These are phyloP conservation scores for Acanthopagrus latus DNA, from an alignment of 2,797 vertebrate species.

Conservation along the genomic window DNA sequence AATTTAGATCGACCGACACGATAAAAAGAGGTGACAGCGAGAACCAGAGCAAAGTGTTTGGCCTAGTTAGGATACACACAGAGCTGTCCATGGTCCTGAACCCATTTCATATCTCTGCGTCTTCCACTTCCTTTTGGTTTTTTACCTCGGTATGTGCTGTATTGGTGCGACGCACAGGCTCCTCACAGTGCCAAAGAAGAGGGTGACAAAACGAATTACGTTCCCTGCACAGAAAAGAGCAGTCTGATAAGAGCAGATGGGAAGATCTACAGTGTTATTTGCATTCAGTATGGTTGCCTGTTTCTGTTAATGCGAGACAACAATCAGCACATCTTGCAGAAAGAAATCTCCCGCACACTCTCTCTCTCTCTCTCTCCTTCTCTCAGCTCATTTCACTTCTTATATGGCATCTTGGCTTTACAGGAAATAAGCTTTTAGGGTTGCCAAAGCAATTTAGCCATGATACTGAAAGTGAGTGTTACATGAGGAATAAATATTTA, in stretches of 20 bases:
- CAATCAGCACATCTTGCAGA: conserved; percentile 24
- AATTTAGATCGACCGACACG: conserved; percentile 51
- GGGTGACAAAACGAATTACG: conserved; percentile 41
- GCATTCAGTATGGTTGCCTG: conserved; percentile 14
- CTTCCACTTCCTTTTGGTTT: conserved; percentile 33
- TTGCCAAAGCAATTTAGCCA: background rate
- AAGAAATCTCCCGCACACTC: background rate
- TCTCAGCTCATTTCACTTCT: background rate
- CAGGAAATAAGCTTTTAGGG: conserved; percentile 5
- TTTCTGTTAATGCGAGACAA: conserved; percentile 23
- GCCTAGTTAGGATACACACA: conserved; percentile 47
- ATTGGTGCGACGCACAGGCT: conserved; percentile 30
- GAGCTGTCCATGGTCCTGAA: conserved; percentile 86
- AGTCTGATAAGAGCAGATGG: conserved; percentile 47
- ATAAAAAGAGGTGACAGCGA: conserved; percentile 29
- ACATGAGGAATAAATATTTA: background rate
- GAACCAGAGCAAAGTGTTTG: conserved; percentile 53
- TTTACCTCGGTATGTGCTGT: conserved; percentile 18
- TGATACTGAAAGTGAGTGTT: background rate
- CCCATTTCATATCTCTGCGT: conserved; percentile 34
- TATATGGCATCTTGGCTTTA: background rate
- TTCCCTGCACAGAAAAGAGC: conserved; percentile 29
- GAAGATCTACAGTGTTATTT: conserved; percentile 32
- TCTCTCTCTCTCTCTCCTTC: background rate
- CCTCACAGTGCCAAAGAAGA: conserved; percentile 22